These are phyloP conservation scores for Latrodectus geometricus DNA, from an alignment of 1,140 invertebrate species.

Conservation along the genomic window DNA sequence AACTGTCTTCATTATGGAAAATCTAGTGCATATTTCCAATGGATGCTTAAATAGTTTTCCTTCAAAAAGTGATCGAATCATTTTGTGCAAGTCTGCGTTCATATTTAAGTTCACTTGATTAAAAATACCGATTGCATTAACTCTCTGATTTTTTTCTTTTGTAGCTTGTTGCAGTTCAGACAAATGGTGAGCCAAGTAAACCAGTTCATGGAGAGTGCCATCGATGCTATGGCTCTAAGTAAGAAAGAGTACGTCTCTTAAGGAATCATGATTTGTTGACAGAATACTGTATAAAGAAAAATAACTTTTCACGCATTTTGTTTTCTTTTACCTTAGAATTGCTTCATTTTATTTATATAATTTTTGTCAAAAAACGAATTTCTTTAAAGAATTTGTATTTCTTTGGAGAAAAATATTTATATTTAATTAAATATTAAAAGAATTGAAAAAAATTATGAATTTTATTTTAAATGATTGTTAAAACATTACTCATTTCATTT, in stretches of 20 bases:
- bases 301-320: neutral
- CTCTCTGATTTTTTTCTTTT: neutral
- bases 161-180: constrained; percentile 77
- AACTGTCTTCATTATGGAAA: no score
- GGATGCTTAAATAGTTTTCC: no score
- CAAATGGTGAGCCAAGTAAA: constrained; percentile 78
- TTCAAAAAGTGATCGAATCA: no score
- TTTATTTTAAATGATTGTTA: no score
- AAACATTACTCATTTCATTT: no score
- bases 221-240: constrained; percentile 80
- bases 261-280: constrained; percentile 22
- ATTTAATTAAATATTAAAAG: neutral
- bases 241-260: constrained; percentile 72
- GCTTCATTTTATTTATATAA: neutral
- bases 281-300: neutral
- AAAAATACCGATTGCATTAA: no score
- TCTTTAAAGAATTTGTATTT: neutral
- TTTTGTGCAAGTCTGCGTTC: no score
- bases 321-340: no score
- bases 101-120: no score
- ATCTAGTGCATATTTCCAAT: no score
- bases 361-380: neutral
- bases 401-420: neutral
- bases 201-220: constrained; percentile 79
- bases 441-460: no score